Conservation (phyloP, 2,888 invertebrate genomes). For the Dermolepida albohirtum region DNA sequence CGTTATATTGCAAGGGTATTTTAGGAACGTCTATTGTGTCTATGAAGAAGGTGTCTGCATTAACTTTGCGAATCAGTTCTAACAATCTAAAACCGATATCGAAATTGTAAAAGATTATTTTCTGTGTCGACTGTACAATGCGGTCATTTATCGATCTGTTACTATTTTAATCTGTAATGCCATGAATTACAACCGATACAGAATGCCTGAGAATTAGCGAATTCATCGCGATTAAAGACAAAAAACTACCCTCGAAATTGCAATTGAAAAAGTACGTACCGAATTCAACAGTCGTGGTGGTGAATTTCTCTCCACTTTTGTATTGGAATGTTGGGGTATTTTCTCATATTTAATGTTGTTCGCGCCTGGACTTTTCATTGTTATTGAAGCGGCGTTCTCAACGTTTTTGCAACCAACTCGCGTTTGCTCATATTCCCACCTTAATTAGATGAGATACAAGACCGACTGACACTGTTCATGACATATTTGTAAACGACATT, state of each 20-base stretch:
- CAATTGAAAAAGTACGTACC: slow-evolving; percentile 50
- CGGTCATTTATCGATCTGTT: slow-evolving; percentile 44
- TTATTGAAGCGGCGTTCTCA: slow-evolving; percentile 7
- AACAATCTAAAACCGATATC: too few relatives aligned
- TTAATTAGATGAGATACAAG: too few relatives aligned
- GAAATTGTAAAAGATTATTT: too few relatives aligned
- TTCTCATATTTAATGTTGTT: slow-evolving; percentile 64
- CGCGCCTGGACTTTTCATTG: slow-evolving; percentile 32
- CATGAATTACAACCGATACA: neutral
- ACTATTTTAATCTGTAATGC: slow-evolving; percentile 25
- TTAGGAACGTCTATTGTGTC: too few relatives aligned
- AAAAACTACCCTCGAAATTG: slow-evolving; percentile 4
- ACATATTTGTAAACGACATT: slow-evolving; percentile 32
- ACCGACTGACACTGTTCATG: slow-evolving; percentile 20
- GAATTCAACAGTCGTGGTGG: slow-evolving; percentile 51
- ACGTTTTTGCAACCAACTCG: neutral
- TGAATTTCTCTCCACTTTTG: slow-evolving; percentile 56
- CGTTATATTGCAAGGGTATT: too few relatives aligned
- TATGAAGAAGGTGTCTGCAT: too few relatives aligned
- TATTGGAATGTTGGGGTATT: slow-evolving; percentile 60
- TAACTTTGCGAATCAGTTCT: too few relatives aligned
- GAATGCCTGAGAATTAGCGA: neutral
- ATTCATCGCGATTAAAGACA: neutral
- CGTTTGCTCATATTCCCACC: too few relatives aligned
- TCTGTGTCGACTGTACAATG: slow-evolving; percentile 20